Percentiles rank a stretch among this genome's conserved stretches.
These are phyloP conservation scores for Salarias fasciatus DNA, from an alignment of 2,797 vertebrate genomes.

Conservation along the genomic window DNA sequence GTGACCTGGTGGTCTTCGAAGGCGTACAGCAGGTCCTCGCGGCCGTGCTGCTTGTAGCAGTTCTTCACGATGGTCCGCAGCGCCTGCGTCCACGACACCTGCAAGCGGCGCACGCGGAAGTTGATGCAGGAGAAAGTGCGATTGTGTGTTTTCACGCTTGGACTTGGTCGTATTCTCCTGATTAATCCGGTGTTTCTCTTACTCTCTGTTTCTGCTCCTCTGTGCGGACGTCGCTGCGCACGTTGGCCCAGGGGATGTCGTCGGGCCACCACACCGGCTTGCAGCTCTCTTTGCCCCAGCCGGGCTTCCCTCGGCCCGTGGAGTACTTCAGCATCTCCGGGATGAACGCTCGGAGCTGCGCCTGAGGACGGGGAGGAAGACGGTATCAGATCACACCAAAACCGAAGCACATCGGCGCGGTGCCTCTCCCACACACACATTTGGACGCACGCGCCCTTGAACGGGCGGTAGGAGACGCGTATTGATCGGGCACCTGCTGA, in stretches of 20 bases:
- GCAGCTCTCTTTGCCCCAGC: conserved; percentile 99
- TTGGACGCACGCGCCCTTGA: conserved; percentile 57
- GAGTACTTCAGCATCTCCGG: conserved; percentile 99
- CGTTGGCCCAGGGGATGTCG: conserved; percentile 98
- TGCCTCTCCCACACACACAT: conserved; percentile 18
- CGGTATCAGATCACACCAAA: conserved; percentile 8
- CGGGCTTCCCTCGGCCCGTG: conserved; percentile 96
- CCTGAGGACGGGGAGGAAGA: conserved; percentile 77
- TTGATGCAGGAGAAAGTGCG: neutral
- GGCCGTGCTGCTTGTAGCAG: conserved; percentile 98
- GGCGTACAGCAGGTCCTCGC: conserved; percentile 95
- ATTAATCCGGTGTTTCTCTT: conserved; percentile 20
- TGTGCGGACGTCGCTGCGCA: conserved; percentile 96
- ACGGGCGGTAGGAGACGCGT: conserved; percentile 36
- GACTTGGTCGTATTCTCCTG: too few species aligned
- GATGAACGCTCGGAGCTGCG: conserved; percentile 97
- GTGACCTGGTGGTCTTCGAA: conserved; percentile 95
- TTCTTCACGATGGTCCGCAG: conserved; percentile 97
- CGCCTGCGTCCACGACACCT: conserved; percentile 99
- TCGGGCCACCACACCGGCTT: conserved; percentile 99
- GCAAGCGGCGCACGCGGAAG: neutral
- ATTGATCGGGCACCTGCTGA: conserved; percentile 69
- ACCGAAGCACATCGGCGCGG: conserved; percentile 19
- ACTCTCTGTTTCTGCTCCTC: conserved; percentile 99
- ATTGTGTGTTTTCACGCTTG: too few species aligned